These are phyloP conservation scores for Poecile montanus DNA, from an alignment of 2,797 vertebrate species.

Conservation along the genomic window DNA sequence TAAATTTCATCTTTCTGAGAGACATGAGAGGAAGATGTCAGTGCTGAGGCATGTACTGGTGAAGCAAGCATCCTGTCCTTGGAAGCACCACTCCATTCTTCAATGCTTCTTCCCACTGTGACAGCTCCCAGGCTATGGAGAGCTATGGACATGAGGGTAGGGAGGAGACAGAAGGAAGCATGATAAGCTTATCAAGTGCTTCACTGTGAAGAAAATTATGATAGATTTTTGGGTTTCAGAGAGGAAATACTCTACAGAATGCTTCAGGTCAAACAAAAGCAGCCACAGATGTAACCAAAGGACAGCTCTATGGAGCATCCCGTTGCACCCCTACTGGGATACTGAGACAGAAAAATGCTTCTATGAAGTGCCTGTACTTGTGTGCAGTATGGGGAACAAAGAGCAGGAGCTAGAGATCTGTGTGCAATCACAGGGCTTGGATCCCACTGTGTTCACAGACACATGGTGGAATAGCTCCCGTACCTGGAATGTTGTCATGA, in stretches of 20 bases:
- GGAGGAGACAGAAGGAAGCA: not conserved
- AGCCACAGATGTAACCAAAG: not conserved
- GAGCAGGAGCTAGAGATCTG: not conserved
- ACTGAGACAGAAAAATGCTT: not conserved
- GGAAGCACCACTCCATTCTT: not conserved
- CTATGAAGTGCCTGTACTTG: not conserved
- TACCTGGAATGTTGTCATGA: not conserved
- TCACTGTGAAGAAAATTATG: not conserved
- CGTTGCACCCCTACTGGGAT: not conserved
- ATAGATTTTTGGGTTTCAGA: not conserved
- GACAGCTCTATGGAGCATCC: too few species aligned
- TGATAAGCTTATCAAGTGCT: not conserved
- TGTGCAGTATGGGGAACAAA: not conserved
- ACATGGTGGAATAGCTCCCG: fast-evolving
- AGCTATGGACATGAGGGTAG: not conserved
- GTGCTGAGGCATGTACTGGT: not conserved
- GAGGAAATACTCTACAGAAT: not conserved
- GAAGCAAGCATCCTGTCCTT: not conserved
- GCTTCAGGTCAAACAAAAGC: not conserved
- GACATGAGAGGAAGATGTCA: not conserved
- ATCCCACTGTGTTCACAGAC: fast-evolving
- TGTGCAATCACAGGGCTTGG: not conserved
- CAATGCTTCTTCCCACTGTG: not conserved
- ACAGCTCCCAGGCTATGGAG: not conserved
- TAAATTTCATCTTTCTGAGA: not conserved